Evolutionary conservation across 92 coral and sea anemone genomes (phyloP).

Genomic region (Blastomussa wellsi): DNA sequence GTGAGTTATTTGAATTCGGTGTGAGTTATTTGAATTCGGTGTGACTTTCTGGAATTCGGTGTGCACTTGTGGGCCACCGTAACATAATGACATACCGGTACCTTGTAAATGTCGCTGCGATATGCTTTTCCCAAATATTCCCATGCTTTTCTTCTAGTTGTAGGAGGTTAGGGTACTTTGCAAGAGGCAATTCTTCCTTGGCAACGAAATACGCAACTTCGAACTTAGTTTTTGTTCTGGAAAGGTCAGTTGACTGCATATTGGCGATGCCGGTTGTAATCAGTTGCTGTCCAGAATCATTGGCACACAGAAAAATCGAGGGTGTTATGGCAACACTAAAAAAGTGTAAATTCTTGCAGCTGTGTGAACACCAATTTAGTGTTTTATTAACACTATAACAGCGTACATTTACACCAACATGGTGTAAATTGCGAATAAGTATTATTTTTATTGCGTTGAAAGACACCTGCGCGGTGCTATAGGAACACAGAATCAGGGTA

Average conservation of each 20-base stretch:
- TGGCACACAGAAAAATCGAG: constrained; percentile 4
- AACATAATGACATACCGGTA: too few species aligned
- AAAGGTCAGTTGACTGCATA: constrained; percentile 40
- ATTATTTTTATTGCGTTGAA: too few species aligned
- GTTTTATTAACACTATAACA: neutral
- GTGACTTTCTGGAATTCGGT: too few species aligned
- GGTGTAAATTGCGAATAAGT: neutral
- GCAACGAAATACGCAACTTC: constrained; percentile 73
- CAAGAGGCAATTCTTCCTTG: constrained; percentile 57
- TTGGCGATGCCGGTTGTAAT: too few species aligned
- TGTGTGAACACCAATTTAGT: constrained; percentile 4
- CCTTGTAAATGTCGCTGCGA: constrained; percentile 53
- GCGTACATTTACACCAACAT: neutral
- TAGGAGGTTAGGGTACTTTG: constrained; percentile 61
- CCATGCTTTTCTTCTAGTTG: constrained; percentile 67
- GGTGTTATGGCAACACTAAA: constrained; percentile 4
- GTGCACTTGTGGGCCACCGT: too few species aligned
- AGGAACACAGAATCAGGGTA: too few species aligned
- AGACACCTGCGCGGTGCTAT: too few species aligned
- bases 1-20: too few species aligned
- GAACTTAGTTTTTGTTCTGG: constrained; percentile 51
- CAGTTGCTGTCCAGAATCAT: too few species aligned
- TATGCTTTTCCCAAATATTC: constrained; percentile 44
- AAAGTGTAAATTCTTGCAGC: constrained; percentile 11
- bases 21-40: too few species aligned